A percentile compares a stretch with the other conserved stretches of the same genome.
Conservation (phyloP, 2,797 vertebrate genomes). For the Diglossa cyanea region DNA sequence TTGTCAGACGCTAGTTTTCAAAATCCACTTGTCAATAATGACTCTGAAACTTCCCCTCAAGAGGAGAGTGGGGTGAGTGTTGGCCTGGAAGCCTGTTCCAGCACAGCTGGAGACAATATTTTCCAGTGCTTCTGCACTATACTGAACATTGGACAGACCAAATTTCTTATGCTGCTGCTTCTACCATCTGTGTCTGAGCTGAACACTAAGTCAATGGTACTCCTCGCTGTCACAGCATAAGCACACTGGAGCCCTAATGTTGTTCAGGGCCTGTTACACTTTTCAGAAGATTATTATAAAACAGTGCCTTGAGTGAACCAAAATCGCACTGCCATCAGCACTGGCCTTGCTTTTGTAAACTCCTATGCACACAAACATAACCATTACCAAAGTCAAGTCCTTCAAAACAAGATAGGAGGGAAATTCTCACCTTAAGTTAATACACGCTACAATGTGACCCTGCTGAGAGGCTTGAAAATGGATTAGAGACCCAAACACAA, state of each 20-base stretch:
- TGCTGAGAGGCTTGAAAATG: neutral
- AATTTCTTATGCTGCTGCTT: neutral
- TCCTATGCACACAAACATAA: rapidly evolving
- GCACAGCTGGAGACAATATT: neutral
- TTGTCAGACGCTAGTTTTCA: neutral
- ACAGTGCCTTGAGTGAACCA: neutral
- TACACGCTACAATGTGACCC: neutral
- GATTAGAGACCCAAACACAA: neutral
- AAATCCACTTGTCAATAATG: neutral
- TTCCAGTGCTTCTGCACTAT: neutral
- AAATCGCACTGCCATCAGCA: neutral
- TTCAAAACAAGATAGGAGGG: neutral
- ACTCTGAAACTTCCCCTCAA: neutral
- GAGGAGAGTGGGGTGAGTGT: neutral
- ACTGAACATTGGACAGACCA: neutral
- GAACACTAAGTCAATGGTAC: neutral
- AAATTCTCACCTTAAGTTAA: neutral
- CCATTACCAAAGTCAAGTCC: neutral
- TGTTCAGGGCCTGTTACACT: neutral
- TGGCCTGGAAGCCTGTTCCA: neutral
- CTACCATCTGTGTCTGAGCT: neutral
- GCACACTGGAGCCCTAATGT: neutral
- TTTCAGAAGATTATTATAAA: neutral
- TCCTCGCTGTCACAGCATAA: neutral
- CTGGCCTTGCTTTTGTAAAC: neutral